phyloP scores from a whole-genome alignment of 1,140 invertebrate genomes.

The Reticulitermes speratus region DNA sequence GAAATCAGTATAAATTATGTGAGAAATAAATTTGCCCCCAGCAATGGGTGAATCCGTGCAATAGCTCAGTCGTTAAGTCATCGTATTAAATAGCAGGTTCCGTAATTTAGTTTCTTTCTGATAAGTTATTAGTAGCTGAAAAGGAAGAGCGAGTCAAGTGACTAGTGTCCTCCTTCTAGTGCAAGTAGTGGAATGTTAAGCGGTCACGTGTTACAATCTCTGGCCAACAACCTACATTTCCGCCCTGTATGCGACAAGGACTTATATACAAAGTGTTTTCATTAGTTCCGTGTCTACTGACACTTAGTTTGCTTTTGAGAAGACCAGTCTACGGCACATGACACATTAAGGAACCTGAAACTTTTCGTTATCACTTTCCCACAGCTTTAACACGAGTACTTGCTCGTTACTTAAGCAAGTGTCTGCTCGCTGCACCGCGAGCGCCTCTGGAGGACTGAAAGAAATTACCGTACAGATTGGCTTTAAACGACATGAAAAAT shows the following conservation, averaged over 20 bases:
- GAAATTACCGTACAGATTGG: too few species aligned
- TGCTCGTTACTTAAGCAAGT: too few species aligned
- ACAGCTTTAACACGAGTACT: too few species aligned
- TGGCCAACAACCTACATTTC: conserved; percentile 7
- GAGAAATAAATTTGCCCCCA: background rate
- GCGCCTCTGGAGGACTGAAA: too few species aligned
- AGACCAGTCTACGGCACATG: background rate
- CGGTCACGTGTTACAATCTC: background rate
- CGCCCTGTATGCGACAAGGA: background rate
- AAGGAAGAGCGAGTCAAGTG: background rate
- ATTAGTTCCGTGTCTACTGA: background rate
- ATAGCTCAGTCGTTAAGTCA: background rate
- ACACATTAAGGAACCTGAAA: background rate
- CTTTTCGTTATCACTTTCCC: background rate
- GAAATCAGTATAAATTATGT: background rate
- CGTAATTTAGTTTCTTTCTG: background rate
- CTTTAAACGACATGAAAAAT: too few species aligned
- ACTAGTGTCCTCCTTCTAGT: background rate
- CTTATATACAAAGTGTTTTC: background rate
- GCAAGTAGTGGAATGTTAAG: background rate
- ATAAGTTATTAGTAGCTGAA: background rate
- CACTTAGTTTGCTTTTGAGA: background rate
- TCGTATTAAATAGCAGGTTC: background rate
- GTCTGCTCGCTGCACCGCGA: too few species aligned
- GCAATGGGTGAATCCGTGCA: background rate